Percentiles rank a stretch among this genome's conserved stretches.
Conservation (phyloP, 2,797 vertebrate genomes). For the Pitangus sulphuratus region DNA sequence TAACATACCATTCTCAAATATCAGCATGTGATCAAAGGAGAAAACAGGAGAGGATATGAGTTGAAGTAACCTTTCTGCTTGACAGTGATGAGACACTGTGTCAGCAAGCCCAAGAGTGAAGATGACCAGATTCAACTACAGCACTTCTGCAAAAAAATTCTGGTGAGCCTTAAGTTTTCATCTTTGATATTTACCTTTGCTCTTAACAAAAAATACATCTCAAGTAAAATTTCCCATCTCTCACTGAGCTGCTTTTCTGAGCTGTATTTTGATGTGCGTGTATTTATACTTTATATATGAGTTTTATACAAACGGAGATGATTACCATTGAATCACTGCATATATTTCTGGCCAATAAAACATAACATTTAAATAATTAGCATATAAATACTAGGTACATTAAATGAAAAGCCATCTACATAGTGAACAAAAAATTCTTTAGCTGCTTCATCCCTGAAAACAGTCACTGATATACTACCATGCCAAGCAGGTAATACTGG, state of each 20-base stretch:
- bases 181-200: not conserved
- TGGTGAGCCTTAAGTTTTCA: not conserved
- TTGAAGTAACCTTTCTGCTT: not conserved
- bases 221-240: not conserved
- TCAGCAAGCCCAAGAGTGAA: not conserved
- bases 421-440: not conserved
- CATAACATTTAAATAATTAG: not conserved
- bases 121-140: not conserved
- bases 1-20: not conserved
- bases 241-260: not conserved
- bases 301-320: not conserved
- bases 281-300: not conserved
- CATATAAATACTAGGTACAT: not conserved
- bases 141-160: not conserved
- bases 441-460: not conserved
- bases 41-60: not conserved
- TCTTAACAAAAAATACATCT: not conserved
- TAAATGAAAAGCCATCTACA: not conserved
- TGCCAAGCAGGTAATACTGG: constrained; percentile 17
- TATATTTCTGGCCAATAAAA: not conserved
- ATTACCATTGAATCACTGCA: not conserved
- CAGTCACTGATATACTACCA: not conserved
- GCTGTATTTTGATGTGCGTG: not conserved
- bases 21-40: not conserved
- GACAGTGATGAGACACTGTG: not conserved